Conservation (phyloP, 2,888 invertebrate genomes). For the Loripinus fragilis region DNA sequence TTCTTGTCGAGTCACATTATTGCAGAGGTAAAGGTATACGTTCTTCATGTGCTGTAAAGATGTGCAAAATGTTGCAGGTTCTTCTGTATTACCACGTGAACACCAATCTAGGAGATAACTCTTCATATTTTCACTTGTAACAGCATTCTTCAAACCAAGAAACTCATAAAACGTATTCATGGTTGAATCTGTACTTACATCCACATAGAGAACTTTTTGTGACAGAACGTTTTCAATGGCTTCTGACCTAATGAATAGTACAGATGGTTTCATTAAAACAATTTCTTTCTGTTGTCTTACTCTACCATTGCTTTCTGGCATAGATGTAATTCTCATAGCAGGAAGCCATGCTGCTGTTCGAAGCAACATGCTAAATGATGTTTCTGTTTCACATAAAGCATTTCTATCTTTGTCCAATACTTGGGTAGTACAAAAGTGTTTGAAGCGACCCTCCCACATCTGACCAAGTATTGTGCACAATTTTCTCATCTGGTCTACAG, state of each 20-base stretch:
- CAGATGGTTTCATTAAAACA: constrained; percentile 49
- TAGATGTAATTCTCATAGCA: constrained; percentile 51
- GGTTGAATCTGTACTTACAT: constrained; percentile 41
- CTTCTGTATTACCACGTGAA: constrained; percentile 51
- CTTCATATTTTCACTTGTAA: constrained; percentile 66
- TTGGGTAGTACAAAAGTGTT: constrained; percentile 50
- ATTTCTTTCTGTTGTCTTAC: constrained; percentile 19
- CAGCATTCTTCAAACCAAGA: constrained; percentile 67
- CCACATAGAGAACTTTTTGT: constrained; percentile 75
- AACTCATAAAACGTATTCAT: constrained; percentile 68
- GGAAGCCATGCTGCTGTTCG: constrained; percentile 75
- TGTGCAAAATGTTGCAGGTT: constrained; percentile 70
- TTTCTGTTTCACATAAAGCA: constrained; percentile 60
- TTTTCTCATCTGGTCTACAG: constrained; percentile 70
- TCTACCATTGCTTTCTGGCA: constrained; percentile 27
- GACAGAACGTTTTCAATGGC: constrained; percentile 65
- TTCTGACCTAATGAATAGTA: constrained; percentile 54
- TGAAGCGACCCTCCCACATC: constrained; percentile 64
- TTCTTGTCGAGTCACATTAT: constrained; percentile 69
- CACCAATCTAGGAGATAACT: constrained; percentile 74
- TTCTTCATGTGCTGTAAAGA: constrained; percentile 72
- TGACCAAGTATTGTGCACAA: constrained; percentile 68
- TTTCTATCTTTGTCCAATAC: constrained; percentile 60
- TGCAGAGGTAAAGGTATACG: constrained; percentile 74
- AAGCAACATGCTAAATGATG: constrained; percentile 76